Evolutionary conservation across 1,140 invertebrate species (phyloP), one percentile per base, ranked within the genome.

Genomic region (Ceratitis capitata): DNA sequence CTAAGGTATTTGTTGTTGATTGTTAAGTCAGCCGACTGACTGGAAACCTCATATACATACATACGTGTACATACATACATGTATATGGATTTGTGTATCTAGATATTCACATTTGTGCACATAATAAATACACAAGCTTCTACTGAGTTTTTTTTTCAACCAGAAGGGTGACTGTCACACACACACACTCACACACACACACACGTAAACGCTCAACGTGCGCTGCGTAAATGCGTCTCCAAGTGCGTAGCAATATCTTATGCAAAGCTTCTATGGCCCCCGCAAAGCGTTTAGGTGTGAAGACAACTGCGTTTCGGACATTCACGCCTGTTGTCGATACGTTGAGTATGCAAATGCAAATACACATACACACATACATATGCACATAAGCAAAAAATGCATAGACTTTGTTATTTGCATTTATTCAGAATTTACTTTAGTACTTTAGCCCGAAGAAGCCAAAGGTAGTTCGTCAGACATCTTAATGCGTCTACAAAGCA

Each of bases 181-280:
- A 45, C 19, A 42, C 51, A 39, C 39, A 35, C 39, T 45, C 16
- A 74, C 64, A 74, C 26, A 2, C 35, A 42, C 19, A 29, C 19
- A 3, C 16, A 74, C 19, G 35, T 42, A 45, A 39, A 19, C 39
- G 12, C 19, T 56, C 51, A n/a, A 23, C 7, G n/a, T 23, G n/a
- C 39, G 9, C 10, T 74, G 32, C 35, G 35, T 39, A 78, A 78
- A 45, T 78, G 69, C 69, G 69, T 78, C 45, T 45, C 32, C 45
- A 78, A 78, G 69, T 78, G 69, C 39, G 69, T 78, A 42, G 35
- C 69, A 45, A 78, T 45, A 78, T 78, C 45, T 45, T n/a, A 78
- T n/a, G 39, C 69, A 78, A 78, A 45, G 29, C 61, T 6, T 29
- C 29, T 39, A 19, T 6, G 19, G 61, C 61, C 14, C 32, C 61